These are phyloP conservation scores for Notoglanidium macrostoma DNA, from an alignment of 2,797 vertebrate species.

Conservation along the genomic window DNA sequence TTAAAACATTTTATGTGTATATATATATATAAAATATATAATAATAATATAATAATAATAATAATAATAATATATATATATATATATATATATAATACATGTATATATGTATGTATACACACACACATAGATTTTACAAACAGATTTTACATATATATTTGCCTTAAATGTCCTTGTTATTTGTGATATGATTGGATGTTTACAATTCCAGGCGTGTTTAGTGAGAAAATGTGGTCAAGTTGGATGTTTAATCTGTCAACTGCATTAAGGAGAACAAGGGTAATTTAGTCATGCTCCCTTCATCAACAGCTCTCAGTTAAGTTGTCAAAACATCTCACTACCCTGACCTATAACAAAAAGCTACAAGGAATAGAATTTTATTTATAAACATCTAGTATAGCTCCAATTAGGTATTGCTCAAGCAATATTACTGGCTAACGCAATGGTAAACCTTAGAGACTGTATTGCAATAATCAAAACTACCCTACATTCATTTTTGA, in stretches of 20 bases:
- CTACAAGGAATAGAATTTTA: neutral
- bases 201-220: slow-evolving; percentile 64
- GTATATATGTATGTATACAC: too few species aligned
- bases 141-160: neutral
- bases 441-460: neutral
- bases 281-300: slow-evolving; percentile 13
- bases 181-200: neutral
- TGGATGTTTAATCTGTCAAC: slow-evolving; percentile 49
- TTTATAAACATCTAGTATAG: neutral
- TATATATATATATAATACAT: too few species aligned
- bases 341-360: neutral
- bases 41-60: too few species aligned
- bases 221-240: slow-evolving; percentile 53
- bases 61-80: too few species aligned
- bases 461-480: neutral
- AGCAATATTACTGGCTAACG: neutral
- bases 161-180: neutral
- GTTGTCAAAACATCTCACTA: slow-evolving; percentile 32
- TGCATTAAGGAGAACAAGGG: slow-evolving; percentile 31
- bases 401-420: neutral
- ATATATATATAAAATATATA: too few species aligned
- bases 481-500: neutral
- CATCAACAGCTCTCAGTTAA: neutral
- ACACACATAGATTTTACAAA: too few species aligned
- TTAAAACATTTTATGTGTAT: too few species aligned